Evolutionary conservation across 2,888 invertebrate species (phyloP), one percentile per base, ranked within the genome.

Genomic region (Tenthredo notha): DNA sequence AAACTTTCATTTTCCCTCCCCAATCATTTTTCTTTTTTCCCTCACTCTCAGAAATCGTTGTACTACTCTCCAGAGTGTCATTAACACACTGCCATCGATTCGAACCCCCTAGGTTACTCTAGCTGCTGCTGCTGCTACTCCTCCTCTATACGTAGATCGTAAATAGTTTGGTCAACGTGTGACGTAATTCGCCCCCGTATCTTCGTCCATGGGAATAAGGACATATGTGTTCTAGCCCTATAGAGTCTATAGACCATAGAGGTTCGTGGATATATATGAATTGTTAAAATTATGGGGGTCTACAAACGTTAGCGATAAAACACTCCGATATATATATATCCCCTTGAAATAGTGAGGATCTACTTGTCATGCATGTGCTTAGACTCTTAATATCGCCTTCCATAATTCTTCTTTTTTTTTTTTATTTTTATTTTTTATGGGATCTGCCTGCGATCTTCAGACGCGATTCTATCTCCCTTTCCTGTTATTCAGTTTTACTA

Each of bases 31-130:
- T 10, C 12, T 61, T 25, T 12, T 21, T 7, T 21, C n/a, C 10
- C 37, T n/a, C 4, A 43, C 43, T 72, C 25, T 43, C n/a, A 21
- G 43, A 72, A 72, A 40, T 72, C 18, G 40, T 25, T 12, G 21
- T 29, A 37, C 10, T 40, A 37, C 37, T 80, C 80, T 80, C 80
- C 80, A 37, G 80, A 58, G 80, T 80, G 80, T 61, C 80, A 80
- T 80, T 80, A 80, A 80, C 80, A 61, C 80, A 61, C 54, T 80
- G 37, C 25, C 80, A 80, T 80, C 80, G 58, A 80, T 80, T 75
- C 80, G 15, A 18, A 37, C 37, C 6, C 33, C 80, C 40, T 50
- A n/a, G 9, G 12, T 15, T 21, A 47, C 47, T 0, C 15, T 12
- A 47, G n/a, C 47, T 43, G 2, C 29, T 33, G 2, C 29, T 33